These are phyloP conservation scores for Dyspetes luteomarginatus DNA, from an alignment of 2,888 invertebrate genomes.

Conservation along the genomic window DNA sequence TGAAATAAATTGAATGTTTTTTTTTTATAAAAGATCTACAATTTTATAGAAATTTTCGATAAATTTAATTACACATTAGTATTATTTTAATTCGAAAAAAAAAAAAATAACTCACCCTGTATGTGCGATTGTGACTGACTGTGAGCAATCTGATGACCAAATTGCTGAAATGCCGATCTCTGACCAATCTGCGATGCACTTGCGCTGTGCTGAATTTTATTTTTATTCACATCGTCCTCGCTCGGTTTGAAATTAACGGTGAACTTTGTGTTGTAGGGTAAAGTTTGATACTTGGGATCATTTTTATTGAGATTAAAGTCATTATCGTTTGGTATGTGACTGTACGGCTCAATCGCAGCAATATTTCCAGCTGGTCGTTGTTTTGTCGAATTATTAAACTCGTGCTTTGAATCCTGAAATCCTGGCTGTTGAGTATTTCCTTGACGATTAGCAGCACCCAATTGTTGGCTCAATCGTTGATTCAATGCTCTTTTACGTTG, in stretches of 20 bases:
- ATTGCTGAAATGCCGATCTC: slow-evolving; percentile 78
- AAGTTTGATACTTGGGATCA: slow-evolving; percentile 95
- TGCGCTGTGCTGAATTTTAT: slow-evolving; percentile 82
- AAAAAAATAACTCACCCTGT: slow-evolving; percentile 75
- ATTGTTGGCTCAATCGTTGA: slow-evolving; percentile 88
- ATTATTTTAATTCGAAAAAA: too few relatives aligned
- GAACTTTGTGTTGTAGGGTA: slow-evolving; percentile 95
- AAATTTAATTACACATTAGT: too few relatives aligned
- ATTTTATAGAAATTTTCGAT: too few relatives aligned
- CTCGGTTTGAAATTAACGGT: slow-evolving; percentile 85
- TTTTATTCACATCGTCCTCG: slow-evolving; percentile 81
- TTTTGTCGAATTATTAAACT: slow-evolving; percentile 77
- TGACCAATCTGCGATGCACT: slow-evolving; percentile 81
- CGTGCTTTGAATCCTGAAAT: slow-evolving; percentile 83
- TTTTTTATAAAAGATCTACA: slow-evolving; percentile 27
- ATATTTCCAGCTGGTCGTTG: slow-evolving; percentile 90
- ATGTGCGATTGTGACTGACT: slow-evolving; percentile 82
- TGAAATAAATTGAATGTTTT: slow-evolving; percentile 18
- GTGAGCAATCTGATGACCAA: slow-evolving; percentile 81
- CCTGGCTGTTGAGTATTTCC: slow-evolving; percentile 82
- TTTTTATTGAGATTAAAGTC: slow-evolving; percentile 92
- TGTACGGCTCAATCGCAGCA: slow-evolving; percentile 94
- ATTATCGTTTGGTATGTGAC: slow-evolving; percentile 90
- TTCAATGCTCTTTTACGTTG: slow-evolving; percentile 95
- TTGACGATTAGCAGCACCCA: slow-evolving; percentile 82